Evolutionary conservation across 2,797 vertebrate genomes (phyloP), one percentile per base, ranked within the genome.

Genomic region (Lates japonicus): DNA sequence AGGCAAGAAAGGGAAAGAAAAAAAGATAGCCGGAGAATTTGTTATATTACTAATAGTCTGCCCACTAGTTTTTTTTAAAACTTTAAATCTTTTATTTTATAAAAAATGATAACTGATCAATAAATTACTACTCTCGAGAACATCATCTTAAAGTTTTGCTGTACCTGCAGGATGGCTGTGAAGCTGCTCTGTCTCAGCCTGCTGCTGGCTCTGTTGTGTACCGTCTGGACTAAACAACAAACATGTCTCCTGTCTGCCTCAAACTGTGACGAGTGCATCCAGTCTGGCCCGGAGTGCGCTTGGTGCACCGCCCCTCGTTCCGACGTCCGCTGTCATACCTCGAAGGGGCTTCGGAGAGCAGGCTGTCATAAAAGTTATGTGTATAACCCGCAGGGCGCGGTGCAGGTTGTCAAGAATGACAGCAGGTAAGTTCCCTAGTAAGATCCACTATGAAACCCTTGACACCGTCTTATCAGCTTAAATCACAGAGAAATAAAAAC

Each of bases 181-280:
- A 88, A 77, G 75, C 55, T 78, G 65, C 73, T 78, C 16, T 59
- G 48, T 33, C 31, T 91, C 42, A 72, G 29, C 60, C 77, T 90
- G 72, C 87, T 92, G 71, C 74, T 89, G 73, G n/a, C 31, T 31
- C 48, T 86, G 55, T 29, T 58, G 16, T 31, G 48, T 60, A 54
- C 60, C 42, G 64, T 31, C 55, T 22, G 65, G 79, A 74, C 80
- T 2, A 57, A 9, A 39, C 0, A 80, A 49, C n/a, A 73, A n/a
- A 39, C 1, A 2, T 93, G 92, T 73, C 77, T n/a, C 5, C 17
- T 0, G 19, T 76, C 69, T 10, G 79, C 74, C 5, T 60, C 61
- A 12, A 85, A 9, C 80, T 93, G 90, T 22, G 60, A 85, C 0
- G n/a, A 88, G 60, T 94, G 93, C 74, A 80, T 93, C 70, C 76